Base-by-base conservation (phyloP, 2,113 vertebrate genomes). In the Propithecus coquereli region DNA sequence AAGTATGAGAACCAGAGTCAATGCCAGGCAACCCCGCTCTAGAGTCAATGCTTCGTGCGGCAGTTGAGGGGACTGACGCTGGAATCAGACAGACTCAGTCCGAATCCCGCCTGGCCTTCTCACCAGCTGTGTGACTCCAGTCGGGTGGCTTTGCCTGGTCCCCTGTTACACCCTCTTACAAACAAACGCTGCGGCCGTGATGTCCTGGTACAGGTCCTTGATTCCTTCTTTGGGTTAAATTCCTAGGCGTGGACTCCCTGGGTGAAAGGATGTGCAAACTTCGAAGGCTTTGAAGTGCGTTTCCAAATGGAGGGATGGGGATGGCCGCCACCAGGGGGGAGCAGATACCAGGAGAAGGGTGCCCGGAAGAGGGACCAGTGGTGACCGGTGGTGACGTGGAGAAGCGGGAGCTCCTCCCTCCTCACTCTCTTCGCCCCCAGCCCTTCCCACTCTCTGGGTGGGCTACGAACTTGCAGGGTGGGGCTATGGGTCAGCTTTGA, bases 241-340 rank as follows among this genome's bases (percentile, higher is more conserved):
- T 61, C 82, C 47, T 50, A 34, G 11, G 74, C 50, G 50, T 0
- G 10, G n/a, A 66, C 59, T 57, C 37, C 17, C 47, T 32, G 5
- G 27, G 54, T 34, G 52, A 43, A 85, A 71, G 61, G 17, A 43
- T 2, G 17, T 30, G 43, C n/a, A 91, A 37, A 74, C 65, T 57
- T 18, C 8, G 47, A 59, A 94, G 74, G 34, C 61, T 76, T 77
- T 37, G 89, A 17, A 30, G 14, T 43, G 8, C 11, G 16, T 73
- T 74, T 88, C 32, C 54, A 23, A 16, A 13, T 1, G 22, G 25
- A 92, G 54, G 59, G 8, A 25, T 3, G 2, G 30, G 8, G 9
- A 1, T 76, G 3, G 10, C 54, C 10, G 43, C 96, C 97, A 96
- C 94, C 90, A 97, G 97, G 40, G 91, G 97, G 96, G 73, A 97